Evolutionary conservation across 2,888 invertebrate genomes (phyloP).

Genomic region (Nomada goodeniana): DNA sequence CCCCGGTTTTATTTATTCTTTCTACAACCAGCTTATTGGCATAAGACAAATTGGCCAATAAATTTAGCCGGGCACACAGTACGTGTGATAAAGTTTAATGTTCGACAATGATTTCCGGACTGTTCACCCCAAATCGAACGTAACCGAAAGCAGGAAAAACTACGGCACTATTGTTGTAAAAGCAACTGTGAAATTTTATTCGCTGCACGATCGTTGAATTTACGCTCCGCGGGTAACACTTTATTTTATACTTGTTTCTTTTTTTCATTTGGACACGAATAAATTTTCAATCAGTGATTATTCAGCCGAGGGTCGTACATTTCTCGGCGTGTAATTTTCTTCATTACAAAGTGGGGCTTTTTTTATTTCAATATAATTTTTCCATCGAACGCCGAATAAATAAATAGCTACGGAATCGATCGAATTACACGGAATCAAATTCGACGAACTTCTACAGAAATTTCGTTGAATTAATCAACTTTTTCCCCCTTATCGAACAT

Average conservation of each 20-base stretch:
- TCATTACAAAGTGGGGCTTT: too few species aligned
- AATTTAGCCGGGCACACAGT: constrained; percentile 20
- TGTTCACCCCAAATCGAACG: constrained; percentile 31
- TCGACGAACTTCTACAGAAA: too few species aligned
- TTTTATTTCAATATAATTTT: too few species aligned
- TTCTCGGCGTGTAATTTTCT: too few species aligned
- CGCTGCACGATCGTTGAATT: constrained; percentile 20
- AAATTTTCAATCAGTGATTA: background rate
- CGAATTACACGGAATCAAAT: too few species aligned
- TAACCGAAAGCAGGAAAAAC: constrained; percentile 5
- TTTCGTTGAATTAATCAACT: too few species aligned
- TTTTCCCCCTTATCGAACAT: too few species aligned
- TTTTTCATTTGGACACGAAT: constrained; percentile 15
- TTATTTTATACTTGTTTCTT: constrained; percentile 13
- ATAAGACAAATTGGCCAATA: constrained; percentile 48
- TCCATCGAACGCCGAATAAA: too few species aligned
- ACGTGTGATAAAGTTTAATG: constrained; percentile 48
- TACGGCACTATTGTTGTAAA: constrained; percentile 29
- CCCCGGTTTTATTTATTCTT: constrained; percentile 29
- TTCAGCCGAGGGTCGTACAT: background rate
- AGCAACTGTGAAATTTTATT: constrained; percentile 43
- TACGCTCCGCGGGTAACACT: constrained; percentile 13
- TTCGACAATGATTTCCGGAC: constrained; percentile 45
- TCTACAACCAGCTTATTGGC: constrained; percentile 33
- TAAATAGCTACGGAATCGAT: too few species aligned